These are phyloP conservation scores for Nannospalax galili DNA, from an alignment of 2,113 vertebrate genomes.

Conservation along the genomic window DNA sequence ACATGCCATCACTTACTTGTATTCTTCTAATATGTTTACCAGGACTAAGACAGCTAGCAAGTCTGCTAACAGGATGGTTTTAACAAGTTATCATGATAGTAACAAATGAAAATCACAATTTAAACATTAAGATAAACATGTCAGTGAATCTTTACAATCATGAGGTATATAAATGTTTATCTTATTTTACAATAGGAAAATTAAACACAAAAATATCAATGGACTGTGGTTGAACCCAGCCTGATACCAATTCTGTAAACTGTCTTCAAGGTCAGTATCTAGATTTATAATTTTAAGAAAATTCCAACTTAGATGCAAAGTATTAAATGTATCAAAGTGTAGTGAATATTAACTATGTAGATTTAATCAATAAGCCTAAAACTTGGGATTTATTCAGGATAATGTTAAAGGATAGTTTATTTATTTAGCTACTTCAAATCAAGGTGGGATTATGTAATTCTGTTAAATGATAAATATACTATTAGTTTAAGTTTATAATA, in stretches of 20 bases:
- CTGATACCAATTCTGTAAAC: background rate
- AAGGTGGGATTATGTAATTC: background rate
- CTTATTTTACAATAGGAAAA: background rate
- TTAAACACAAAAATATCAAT: background rate
- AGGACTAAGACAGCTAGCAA: background rate
- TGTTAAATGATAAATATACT: background rate
- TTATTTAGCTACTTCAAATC: constrained; percentile 16
- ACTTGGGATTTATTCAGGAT: background rate
- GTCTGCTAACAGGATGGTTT: background rate
- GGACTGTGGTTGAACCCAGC: background rate
- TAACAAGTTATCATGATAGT: background rate
- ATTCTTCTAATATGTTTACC: background rate
- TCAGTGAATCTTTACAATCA: background rate
- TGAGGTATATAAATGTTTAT: background rate
- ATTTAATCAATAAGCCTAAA: background rate
- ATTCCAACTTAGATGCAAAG: background rate
- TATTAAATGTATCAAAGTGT: background rate
- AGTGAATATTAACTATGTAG: background rate
- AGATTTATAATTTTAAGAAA: background rate
- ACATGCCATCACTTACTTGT: background rate
- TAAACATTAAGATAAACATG: background rate
- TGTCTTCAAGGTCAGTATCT: background rate
- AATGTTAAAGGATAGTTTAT: background rate
- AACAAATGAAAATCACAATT: background rate
- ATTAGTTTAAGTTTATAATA: background rate